phyloP scores from a whole-genome alignment of 2,888 invertebrate species.

The Luperina testacea region DNA sequence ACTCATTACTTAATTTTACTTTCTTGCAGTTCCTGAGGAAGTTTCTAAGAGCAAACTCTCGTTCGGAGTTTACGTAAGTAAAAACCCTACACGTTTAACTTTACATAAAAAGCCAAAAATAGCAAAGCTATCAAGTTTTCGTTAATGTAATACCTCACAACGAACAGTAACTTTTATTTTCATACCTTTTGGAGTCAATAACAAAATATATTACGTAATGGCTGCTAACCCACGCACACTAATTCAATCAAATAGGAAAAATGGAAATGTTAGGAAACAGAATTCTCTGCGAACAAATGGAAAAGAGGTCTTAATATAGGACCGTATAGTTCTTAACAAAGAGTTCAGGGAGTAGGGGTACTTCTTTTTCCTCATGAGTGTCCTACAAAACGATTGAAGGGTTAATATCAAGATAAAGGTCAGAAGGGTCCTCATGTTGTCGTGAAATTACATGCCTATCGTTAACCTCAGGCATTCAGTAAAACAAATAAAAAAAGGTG shows the following conservation, averaged over 20 bases:
- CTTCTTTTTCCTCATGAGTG: not conserved
- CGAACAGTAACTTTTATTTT: not conserved
- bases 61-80: slow-evolving; percentile 80
- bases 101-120: not conserved
- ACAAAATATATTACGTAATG: not conserved
- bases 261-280: not conserved
- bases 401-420: slow-evolving; percentile 3
- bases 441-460: not conserved
- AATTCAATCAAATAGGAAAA: slow-evolving; percentile 2
- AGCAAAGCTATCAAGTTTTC: not conserved
- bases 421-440: not conserved
- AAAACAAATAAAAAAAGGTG: too few species aligned
- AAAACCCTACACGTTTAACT: not conserved
- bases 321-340: not conserved
- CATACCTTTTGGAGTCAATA: not conserved
- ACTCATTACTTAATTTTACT: not conserved
- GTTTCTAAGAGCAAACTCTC: slow-evolving; percentile 68
- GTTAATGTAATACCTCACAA: not conserved
- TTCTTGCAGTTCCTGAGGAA: slow-evolving; percentile 78
- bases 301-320: not conserved
- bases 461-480: not conserved
- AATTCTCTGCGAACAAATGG: not conserved
- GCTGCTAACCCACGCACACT: not conserved
- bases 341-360: not conserved
- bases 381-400: not conserved